A percentile compares a stretch with the other conserved stretches of the same genome.
These are phyloP conservation scores for Acanthis flammea DNA, from an alignment of 2,797 vertebrate genomes.

Conservation along the genomic window DNA sequence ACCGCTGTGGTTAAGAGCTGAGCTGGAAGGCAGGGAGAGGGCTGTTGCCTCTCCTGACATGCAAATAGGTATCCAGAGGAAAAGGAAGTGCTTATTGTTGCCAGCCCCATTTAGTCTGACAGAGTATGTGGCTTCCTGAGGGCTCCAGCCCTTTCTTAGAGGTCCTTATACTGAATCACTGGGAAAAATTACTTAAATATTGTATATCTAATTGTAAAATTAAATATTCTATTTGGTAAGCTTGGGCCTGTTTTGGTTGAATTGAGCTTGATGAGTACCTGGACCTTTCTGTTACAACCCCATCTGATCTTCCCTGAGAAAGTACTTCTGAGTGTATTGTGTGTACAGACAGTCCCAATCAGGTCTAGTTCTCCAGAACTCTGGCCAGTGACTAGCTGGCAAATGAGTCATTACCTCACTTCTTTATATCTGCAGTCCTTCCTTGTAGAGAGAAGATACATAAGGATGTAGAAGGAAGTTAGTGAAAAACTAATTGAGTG, in stretches of 20 bases:
- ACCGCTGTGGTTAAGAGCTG: background rate
- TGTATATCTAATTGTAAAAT: background rate
- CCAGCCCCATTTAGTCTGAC: background rate
- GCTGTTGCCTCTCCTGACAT: background rate
- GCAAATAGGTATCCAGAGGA: background rate
- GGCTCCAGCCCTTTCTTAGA: background rate
- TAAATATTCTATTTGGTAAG: background rate
- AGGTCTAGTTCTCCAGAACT: background rate
- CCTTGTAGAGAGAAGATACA: background rate
- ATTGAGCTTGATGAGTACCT: background rate
- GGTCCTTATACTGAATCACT: background rate
- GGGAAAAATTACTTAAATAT: background rate
- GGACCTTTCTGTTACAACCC: background rate
- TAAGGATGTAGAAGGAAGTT: background rate
- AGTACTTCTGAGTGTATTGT: background rate
- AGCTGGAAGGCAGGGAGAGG: conserved; percentile 37
- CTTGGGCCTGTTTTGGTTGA: background rate
- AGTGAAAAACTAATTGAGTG: background rate
- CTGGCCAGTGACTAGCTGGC: background rate
- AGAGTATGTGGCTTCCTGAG: background rate
- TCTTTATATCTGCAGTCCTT: background rate
- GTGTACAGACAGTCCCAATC: background rate
- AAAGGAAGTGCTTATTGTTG: background rate
- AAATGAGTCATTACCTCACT: background rate
- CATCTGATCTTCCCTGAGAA: background rate